phyloP scores from a whole-genome alignment of 2,888 invertebrate species.

The Sarcophaga carnaria region DNA sequence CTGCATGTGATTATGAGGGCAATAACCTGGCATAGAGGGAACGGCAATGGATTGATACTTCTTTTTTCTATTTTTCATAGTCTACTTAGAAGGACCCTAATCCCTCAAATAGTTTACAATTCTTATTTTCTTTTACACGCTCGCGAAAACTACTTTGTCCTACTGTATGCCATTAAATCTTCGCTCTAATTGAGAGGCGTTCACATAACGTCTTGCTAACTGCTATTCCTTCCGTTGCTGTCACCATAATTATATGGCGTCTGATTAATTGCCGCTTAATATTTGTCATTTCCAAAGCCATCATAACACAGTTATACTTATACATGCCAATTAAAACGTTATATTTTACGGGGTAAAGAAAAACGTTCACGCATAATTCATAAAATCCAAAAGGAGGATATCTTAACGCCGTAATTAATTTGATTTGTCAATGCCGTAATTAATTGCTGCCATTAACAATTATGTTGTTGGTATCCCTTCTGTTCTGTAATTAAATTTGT shows the following conservation, averaged over 20 bases:
- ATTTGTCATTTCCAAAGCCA: background rate
- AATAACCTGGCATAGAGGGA: too few species aligned
- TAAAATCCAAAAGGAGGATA: background rate
- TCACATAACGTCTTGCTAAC: background rate
- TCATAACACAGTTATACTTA: background rate
- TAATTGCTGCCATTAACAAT: background rate
- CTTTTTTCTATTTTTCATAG: too few species aligned
- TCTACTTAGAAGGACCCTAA: too few species aligned
- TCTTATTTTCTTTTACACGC: too few species aligned
- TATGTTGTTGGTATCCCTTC: too few species aligned
- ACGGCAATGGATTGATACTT: too few species aligned
- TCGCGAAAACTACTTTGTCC: too few species aligned
- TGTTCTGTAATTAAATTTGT: background rate
- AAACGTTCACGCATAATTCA: background rate
- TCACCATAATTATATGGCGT: background rate
- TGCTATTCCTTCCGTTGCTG: background rate
- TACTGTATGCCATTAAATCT: too few species aligned
- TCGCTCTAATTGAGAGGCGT: too few species aligned
- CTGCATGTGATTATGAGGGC: rapidly evolving
- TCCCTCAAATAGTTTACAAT: too few species aligned
- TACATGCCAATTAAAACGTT: background rate
- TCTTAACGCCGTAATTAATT: background rate
- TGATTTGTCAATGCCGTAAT: background rate
- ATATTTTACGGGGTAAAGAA: too few species aligned
- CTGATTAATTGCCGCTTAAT: background rate